Conservation (phyloP, 2,113 vertebrate genomes). For the Natator depressus region DNA sequence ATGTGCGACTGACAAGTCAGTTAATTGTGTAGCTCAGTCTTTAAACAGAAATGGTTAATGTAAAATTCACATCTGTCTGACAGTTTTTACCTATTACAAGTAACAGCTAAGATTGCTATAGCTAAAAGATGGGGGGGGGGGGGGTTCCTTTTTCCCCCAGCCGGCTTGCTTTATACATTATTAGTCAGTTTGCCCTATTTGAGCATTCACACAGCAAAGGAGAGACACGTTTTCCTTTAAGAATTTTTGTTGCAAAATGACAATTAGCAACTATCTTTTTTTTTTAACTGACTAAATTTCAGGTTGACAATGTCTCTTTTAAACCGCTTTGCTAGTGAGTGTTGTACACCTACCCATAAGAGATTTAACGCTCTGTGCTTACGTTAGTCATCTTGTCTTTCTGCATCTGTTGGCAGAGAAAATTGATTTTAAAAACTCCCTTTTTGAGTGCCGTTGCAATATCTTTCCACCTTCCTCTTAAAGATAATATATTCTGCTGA, state of each 20-base stretch:
- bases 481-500: neutral
- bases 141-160: neutral
- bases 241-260: neutral
- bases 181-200: neutral
- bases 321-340: neutral
- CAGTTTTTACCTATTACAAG: neutral
- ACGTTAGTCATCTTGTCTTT: neutral
- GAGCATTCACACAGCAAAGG: neutral
- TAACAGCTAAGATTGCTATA: neutral
- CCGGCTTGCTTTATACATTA: neutral
- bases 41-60: neutral
- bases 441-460: neutral
- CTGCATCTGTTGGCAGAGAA: no score
- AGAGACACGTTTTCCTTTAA: neutral
- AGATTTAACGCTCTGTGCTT: fast-evolving
- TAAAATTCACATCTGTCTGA: neutral
- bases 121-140: neutral
- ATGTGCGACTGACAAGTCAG: neutral
- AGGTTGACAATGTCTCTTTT: neutral
- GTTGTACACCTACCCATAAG: neutral
- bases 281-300: neutral
- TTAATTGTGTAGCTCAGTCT: neutral
- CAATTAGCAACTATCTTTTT: neutral
- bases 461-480: neutral
- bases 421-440: neutral